Evolutionary conservation across 2,888 invertebrate species (phyloP), one percentile per base, ranked within the genome.

Genomic region (Gerris lacustris): DNA sequence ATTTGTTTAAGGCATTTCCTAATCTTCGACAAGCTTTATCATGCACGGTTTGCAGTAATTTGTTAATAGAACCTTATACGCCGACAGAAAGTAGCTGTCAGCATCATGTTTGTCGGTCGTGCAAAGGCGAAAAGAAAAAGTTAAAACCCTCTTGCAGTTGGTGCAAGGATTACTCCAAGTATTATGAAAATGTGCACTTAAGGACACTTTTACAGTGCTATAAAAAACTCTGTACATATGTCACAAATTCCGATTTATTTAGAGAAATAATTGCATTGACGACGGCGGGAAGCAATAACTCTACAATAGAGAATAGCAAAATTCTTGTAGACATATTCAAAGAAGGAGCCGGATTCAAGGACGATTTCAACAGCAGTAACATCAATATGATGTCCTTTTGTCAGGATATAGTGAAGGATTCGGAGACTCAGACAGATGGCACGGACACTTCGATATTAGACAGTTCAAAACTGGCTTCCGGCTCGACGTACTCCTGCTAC

Each of bases 31-130:
- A 92, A 80, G 89, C 92, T 74, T 84, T 96, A 77, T 90, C 92
- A 76, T 96, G 96, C 82, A 91, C 90, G 71, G 94, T 94, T 70
- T 96, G 96, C 81, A 89, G 90, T 73, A 88, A 90, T 79, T 84
- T 95, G 75, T 81, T 94, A 71, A 87, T 88, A 76, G 89, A 91
- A 78, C 94, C 95, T 6, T 88, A 88, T 78, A 88, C 91, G 55
- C 92, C 94, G 17, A 85, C 86, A 31, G 87, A 87, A 76, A 86
- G 87, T 5, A 87, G 87, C 74, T 95, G 95, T 81, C 91, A 91
- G 80, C 95, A 96, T 81, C 91, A 92, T 82, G 90, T 95, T 63
- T 95, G 95, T 80, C 88, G 87, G 76, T 84, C 86, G 69, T 95
- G 95, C 79, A 85, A 90, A 78, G 92, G 92, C 67, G 92, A 92